These are phyloP conservation scores for Exocentrus adspersus DNA, from an alignment of 2,888 invertebrate species.

Conservation along the genomic window DNA sequence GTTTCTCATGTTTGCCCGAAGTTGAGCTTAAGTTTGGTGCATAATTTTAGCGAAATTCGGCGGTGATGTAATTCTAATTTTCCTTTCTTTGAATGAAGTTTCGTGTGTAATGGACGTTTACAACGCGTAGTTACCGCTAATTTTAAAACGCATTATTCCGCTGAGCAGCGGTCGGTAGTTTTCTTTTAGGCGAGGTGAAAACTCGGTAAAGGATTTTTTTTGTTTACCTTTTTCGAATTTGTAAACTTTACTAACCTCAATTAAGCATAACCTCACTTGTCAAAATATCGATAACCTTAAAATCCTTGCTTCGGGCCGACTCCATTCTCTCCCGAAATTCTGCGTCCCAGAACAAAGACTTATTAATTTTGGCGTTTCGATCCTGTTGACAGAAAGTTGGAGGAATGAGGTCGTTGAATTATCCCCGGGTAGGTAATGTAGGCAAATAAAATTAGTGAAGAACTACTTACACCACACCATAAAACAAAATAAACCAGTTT, in stretches of 20 bases:
- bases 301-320: conserved; percentile 34
- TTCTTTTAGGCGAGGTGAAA: conserved; percentile 12
- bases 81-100: conserved; percentile 50
- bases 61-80: conserved; percentile 59
- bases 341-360: conserved; percentile 3
- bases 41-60: conserved; percentile 30
- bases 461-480: too few relatives aligned
- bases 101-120: conserved; percentile 55
- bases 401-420: conserved; percentile 23
- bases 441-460: neutral
- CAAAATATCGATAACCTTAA: conserved; percentile 59
- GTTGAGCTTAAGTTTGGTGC: conserved; percentile 10
- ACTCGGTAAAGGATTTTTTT: conserved; percentile 39
- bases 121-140: conserved; percentile 50
- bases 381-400: neutral
- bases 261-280: conserved; percentile 64
- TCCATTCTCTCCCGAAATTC: conserved; percentile 29
- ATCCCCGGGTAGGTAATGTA: conserved; percentile 27
- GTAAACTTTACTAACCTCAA: conserved; percentile 63
- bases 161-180: conserved; percentile 23
- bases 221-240: conserved; percentile 62
- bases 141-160: conserved; percentile 28
- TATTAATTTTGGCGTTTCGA: neutral
- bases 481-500: too few relatives aligned
- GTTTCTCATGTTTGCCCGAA: conserved; percentile 12